Percentiles rank a stretch among this genome's conserved stretches.
phyloP scores from a whole-genome alignment of 2,797 vertebrate genomes.

The Cyclopterus lumpus region DNA sequence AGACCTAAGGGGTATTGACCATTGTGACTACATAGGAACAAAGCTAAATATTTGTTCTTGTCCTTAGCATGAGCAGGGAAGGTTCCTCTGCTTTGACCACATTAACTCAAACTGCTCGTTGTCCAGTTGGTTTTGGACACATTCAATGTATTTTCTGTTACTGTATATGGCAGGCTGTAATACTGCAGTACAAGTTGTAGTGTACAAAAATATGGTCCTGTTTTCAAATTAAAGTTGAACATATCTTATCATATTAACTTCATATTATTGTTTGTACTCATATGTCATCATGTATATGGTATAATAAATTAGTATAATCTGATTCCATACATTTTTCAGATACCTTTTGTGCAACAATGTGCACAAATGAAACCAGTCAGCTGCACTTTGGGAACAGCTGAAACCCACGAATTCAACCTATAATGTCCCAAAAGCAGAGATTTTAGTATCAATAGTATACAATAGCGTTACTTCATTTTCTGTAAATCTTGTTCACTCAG shows the following conservation, averaged over 20 bases:
- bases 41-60: not conserved
- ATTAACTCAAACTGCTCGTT: slow-evolving; percentile 8
- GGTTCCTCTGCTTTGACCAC: slow-evolving; percentile 94
- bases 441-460: not conserved
- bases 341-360: not conserved
- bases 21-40: not conserved
- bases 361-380: not conserved
- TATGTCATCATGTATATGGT: not conserved
- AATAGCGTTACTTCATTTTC: not conserved
- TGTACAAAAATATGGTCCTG: not conserved
- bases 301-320: not conserved
- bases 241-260: not conserved
- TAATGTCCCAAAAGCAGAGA: not conserved
- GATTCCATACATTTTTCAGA: not conserved
- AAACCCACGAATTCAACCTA: not conserved
- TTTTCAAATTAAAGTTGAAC: not conserved
- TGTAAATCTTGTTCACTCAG: slow-evolving; percentile 12
- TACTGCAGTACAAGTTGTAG: not conserved
- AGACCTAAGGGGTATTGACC: not conserved
- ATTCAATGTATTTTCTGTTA: not conserved
- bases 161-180: not conserved
- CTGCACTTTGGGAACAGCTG: not conserved
- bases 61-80: slow-evolving; percentile 87
- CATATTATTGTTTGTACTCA: not conserved
- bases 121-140: not conserved